Base-by-base conservation (phyloP, 2,797 vertebrate species). In the Synaphobranchus kaupii region DNA sequence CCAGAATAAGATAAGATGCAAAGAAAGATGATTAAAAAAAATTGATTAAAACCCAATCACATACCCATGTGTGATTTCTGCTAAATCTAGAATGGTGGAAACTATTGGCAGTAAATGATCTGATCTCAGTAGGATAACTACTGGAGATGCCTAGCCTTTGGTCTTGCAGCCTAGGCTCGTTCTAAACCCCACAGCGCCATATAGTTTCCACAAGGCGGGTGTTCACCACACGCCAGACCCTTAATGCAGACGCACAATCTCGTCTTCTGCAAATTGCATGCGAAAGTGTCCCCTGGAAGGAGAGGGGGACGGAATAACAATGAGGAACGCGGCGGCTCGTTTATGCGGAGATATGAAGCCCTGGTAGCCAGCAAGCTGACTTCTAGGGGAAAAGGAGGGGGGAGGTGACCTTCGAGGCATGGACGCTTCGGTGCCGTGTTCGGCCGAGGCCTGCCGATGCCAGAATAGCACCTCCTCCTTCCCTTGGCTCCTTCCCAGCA, bases 381-480 rank as follows among this genome's bases (percentile, higher is more conserved):
- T 17, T 78, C 73, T 4, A 17, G 44, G 44, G 76, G 39, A 76
- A 39, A 39, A 22, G 31, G 4, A 12, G 34, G 28, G 68, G 44
- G 76, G 76, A 76, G 22, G 58, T 82, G 78, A 86, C 76, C 76
- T 20, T 28, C 10, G 22, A 80, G 76, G 44, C 22, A 15, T 66
- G 4, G 39, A 86, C 5, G 4, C 39, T 39, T 34, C 76, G 17
- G 54, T 2, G 54, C 25, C 3, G 9, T 60, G 56, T 81, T 58
- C 85, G 47, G n/a, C 44, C 15, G 54, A 82, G 73, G 39, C 34
- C 76, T 63, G 52, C 73, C 80, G 76, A 60, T 63, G 76, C 56
- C 15, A 8, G 71, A 15, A 56, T 48, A 81, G 60, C 85, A n/a
- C 7, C 73, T 6, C 20, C 25, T 54, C 52, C 63, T 81, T 22